Conservation (phyloP, 2,888 invertebrate genomes). For the Heteromyza rotundicornis region DNA sequence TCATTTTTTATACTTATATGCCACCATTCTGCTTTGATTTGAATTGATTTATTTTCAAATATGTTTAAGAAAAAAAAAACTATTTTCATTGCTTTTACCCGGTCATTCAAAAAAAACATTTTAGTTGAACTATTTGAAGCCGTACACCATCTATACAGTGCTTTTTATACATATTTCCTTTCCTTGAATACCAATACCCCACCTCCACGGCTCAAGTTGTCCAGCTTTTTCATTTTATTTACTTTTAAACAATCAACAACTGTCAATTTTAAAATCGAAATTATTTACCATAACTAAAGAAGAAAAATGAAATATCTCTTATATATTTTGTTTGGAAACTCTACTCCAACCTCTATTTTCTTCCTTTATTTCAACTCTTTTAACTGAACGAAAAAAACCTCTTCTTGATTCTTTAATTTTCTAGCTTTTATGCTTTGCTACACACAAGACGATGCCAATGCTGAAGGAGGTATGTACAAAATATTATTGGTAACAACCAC, state of each 20-base stretch:
- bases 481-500: background rate
- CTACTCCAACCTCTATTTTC: constrained; percentile 22
- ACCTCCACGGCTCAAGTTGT: too few species aligned
- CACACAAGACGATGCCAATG: constrained; percentile 88
- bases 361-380: constrained; percentile 25
- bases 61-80: background rate
- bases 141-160: background rate
- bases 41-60: background rate
- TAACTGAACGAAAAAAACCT: constrained; percentile 30
- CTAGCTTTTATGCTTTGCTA: constrained; percentile 94
- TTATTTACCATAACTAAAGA: too few species aligned
- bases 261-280: too few species aligned
- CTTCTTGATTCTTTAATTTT: constrained; percentile 60
- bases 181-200: too few species aligned
- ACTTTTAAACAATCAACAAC: constrained; percentile 67
- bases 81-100: background rate
- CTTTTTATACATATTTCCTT: background rate
- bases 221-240: constrained; percentile 46
- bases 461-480: constrained; percentile 84
- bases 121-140: background rate
- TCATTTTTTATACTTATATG: background rate
- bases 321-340: constrained; percentile 33
- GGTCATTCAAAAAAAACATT: background rate
- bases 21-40: background rate
- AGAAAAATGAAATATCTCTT: constrained; percentile 28